Percentiles rank a stretch among this genome's conserved stretches.
phyloP scores from a whole-genome alignment of 2,797 vertebrate species.

The Trematomus bernacchii region DNA sequence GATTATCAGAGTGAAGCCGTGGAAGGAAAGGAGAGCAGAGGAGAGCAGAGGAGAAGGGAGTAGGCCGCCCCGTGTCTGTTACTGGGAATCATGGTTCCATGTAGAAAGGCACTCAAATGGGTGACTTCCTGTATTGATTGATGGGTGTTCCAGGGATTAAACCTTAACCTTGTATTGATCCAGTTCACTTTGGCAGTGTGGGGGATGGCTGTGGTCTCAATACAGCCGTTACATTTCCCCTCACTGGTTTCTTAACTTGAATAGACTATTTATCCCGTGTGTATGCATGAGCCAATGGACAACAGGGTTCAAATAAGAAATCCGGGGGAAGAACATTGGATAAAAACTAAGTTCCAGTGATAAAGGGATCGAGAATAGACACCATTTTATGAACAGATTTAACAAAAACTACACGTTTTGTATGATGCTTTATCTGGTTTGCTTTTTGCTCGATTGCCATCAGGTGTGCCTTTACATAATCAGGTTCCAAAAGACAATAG shows the following conservation, averaged over 20 bases:
- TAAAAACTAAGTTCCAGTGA: too few relatives aligned
- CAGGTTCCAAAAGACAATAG: too few relatives aligned
- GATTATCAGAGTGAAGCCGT: conserved; percentile 69
- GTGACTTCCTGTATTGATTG: conserved; percentile 81
- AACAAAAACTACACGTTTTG: too few relatives aligned
- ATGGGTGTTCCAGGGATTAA: conserved; percentile 74
- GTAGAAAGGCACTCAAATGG: conserved; percentile 62
- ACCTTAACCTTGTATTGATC: conserved; percentile 76
- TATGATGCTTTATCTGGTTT: too few relatives aligned
- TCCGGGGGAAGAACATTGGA: neutral
- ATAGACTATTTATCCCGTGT: conserved; percentile 11
- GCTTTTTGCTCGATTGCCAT: too few relatives aligned
- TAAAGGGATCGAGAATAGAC: too few relatives aligned
- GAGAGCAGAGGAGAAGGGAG: conserved; percentile 21
- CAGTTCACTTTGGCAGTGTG: conserved; percentile 37
- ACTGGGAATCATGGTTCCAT: conserved; percentile 64
- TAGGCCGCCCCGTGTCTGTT: conserved; percentile 45
- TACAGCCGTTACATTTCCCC: conserved; percentile 27
- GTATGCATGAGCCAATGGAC: neutral
- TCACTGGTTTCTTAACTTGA: conserved; percentile 28
- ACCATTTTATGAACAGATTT: too few relatives aligned
- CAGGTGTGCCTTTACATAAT: too few relatives aligned
- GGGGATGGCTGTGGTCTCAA: conserved; percentile 8
- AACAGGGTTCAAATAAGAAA: neutral
- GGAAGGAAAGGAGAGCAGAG: conserved; percentile 43